A percentile compares a stretch with the other conserved stretches of the same genome.
Conservation (phyloP, 2,113 vertebrate genomes). For the Lucifuga dentata region DNA sequence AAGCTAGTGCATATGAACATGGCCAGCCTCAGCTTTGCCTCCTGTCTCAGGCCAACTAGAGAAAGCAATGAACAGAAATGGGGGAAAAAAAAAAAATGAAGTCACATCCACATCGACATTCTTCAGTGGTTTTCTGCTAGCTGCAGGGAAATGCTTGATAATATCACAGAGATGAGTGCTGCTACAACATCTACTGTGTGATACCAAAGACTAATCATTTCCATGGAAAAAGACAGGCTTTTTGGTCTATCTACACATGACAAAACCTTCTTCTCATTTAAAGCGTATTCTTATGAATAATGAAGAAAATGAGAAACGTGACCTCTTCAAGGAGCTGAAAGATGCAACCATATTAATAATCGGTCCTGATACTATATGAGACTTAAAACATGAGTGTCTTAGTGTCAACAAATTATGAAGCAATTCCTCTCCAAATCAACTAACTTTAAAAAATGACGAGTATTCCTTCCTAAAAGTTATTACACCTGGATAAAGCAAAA, state of each 20-base stretch:
- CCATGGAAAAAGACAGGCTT: conserved; percentile 34
- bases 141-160: conserved; percentile 62
- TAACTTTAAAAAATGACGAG: neutral
- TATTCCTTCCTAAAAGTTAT: neutral
- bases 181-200: conserved; percentile 41
- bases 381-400: conserved; percentile 2
- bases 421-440: neutral
- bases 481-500: neutral
- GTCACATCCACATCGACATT: conserved; percentile 63
- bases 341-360: conserved; percentile 26
- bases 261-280: conserved; percentile 44
- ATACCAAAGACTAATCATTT: conserved; percentile 40
- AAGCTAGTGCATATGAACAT: neutral
- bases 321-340: neutral
- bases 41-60: conserved; percentile 35
- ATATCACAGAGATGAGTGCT: conserved; percentile 48
- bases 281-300: conserved; percentile 35
- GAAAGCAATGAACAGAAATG: conserved; percentile 31
- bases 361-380: too few species aligned
- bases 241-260: conserved; percentile 17
- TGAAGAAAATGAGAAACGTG: too few species aligned
- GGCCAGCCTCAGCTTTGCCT: conserved; percentile 39
- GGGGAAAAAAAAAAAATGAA: conserved; percentile 37
- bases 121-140: conserved; percentile 38
- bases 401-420: conserved; percentile 36